Evolutionary conservation across 2,797 vertebrate species (phyloP).

Genomic region (Pipistrellus kuhlii): DNA sequence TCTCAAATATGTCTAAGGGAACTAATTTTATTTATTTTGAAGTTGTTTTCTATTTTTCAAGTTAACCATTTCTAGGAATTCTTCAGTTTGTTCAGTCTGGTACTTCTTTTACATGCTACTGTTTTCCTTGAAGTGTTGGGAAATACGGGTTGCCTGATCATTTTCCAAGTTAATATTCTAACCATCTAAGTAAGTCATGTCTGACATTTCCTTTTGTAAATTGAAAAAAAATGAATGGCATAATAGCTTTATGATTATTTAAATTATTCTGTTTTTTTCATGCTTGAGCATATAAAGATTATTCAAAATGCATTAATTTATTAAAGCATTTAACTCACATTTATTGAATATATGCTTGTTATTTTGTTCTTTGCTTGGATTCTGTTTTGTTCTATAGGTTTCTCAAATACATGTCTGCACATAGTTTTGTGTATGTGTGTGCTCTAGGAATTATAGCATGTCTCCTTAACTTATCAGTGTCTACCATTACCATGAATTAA

Average conservation of each 20-base stretch:
- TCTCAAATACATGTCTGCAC: background rate
- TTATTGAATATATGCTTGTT: conserved; percentile 10
- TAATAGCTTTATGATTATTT: conserved; percentile 16
- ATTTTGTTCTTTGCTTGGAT: background rate
- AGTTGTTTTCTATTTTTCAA: conserved; percentile 40
- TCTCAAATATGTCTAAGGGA: background rate
- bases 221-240: background rate
- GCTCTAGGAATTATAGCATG: background rate
- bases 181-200: background rate
- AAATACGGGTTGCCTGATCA: background rate
- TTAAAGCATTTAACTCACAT: conserved; percentile 17
- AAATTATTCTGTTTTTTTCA: background rate
- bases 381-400: background rate
- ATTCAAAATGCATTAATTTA: conserved; percentile 2
- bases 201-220: background rate
- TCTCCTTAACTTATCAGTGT: background rate
- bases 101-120: background rate
- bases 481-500: background rate
- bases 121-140: background rate
- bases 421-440: background rate
- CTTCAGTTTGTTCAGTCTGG: background rate
- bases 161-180: conserved; percentile 31
- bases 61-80: background rate
- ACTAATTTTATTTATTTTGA: conserved; percentile 40
- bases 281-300: background rate